Base-by-base conservation (phyloP, 1,140 invertebrate species). In the Zaprionus nigranus region DNA sequence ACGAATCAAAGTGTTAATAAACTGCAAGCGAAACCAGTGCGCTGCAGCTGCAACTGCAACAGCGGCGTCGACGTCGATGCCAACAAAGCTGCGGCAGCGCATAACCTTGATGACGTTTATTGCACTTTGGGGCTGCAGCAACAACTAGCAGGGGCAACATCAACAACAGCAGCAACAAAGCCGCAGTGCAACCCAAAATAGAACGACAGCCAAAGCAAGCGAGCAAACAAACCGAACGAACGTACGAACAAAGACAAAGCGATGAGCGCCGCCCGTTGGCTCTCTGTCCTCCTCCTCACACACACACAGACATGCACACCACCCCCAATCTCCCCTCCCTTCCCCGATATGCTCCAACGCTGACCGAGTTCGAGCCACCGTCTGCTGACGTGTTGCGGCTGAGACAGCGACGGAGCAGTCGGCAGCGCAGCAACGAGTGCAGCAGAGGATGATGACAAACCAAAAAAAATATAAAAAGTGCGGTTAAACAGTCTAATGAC, bases 91-190 rank as follows among this genome's bases (percentile, higher is more conserved):
- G 75, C 70, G 65, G 54, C 73, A 71, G 74, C 77, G 38, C 56
- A 74, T 83, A 83, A 83, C 83, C 83, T 86, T 86, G 83, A 86
- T 86, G 83, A 86, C 83, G 83, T 86, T 86, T 86, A 86, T 86
- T 86, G 83, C 83, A 86, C 83, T 86, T 81, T 81, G 74, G 69
- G 59, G 74, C 63, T 71, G 65, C 68, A 66, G 56, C 67, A 66
- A 49, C 61, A 63, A 26, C 46, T 5, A 5, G 38, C 57, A 65
- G 63, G 67, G 17, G 24, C 74, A 71, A 58, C 49, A 61, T 17
- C 74, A 71, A 58, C 49, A 61, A 51, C 43, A 43, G 61, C 20
- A 71, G 58, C 57, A 56, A 38, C 62, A 43, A 59, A 53, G 57
- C 65, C 30, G 57, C 56, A 60, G 59, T 78, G 64, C 67, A 79